Base-by-base conservation (phyloP, 2,113 vertebrate species). In the Brachirus orientalis region DNA sequence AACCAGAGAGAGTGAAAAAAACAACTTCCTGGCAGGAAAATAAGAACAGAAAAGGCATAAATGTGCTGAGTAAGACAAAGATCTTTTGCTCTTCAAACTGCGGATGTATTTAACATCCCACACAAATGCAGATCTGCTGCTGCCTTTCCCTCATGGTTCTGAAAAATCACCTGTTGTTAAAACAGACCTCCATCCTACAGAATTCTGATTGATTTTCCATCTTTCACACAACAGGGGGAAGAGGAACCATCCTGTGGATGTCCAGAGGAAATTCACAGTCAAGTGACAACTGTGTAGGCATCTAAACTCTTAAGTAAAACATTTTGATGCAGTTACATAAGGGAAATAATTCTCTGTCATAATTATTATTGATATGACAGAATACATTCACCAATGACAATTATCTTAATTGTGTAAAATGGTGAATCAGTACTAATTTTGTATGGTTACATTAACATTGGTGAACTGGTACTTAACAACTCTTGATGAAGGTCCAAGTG, bases 171-270 rank as follows among this genome's bases (percentile, higher is more conserved):
- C 57, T 80, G 71, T 51, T 56, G 17, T 51, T 66, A 58, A 47
- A 69, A 48, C 2, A 10, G 35, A 8, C 6, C 8, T 10, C 22
- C 33, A 38, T 57, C 40, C 35, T 8, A 40, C 53, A 40, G n/a
- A 45, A 7, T 76, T 74, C 41, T 88, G 72, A 94, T 93, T 82
- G 82, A 37, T 94, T 94, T 90, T 57, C 82, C 90, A 89, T 91
- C n/a, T 75, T 75, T 77, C 53, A 78, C 71, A 87, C 81, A 81
- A 22, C 82, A 83, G 51, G 83, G 84, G 82, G 88, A 88, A 86
- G 84, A 77, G 91, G 90, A 54, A 37, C n/a, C 44, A 7, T 43
- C 40, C 40, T 45, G 14, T 45, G 44, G 44, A 17, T n/a, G 16
- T 60, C 47, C 52, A 66, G 22, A 63, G 44, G 37, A 63, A 53